Conservation (phyloP, 1,140 invertebrate genomes). For the Pseudomyrmex cubaensis region DNA sequence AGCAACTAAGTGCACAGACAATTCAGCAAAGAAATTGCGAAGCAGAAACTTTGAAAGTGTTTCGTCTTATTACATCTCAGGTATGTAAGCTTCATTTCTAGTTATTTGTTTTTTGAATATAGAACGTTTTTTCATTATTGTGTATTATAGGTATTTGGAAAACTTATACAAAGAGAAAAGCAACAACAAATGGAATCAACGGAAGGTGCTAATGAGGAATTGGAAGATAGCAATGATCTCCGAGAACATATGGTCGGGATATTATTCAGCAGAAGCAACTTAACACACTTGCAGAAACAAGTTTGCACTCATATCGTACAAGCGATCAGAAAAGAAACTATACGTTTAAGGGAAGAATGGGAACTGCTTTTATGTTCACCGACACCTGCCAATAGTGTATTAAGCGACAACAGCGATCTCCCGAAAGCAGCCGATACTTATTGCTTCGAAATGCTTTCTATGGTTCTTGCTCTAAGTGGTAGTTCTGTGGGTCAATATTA, state of each 20-base stretch:
- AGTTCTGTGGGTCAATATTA: constrained; percentile 95
- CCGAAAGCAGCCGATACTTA: constrained; percentile 92
- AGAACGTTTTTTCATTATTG: not conserved
- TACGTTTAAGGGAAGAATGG: constrained; percentile 95
- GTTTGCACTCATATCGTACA: constrained; percentile 95
- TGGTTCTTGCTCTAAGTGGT: constrained; percentile 97
- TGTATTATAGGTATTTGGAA: constrained; percentile 93
- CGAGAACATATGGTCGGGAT: constrained; percentile 99
- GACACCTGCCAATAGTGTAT: constrained; percentile 80
- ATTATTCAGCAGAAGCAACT: constrained; percentile 96
- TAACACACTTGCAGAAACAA: constrained; percentile 98
- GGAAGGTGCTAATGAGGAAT: constrained; percentile 85
- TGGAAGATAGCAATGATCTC: constrained; percentile 93
- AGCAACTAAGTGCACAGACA: constrained; percentile 85
- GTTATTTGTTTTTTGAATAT: not conserved
- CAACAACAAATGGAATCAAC: constrained; percentile 78
- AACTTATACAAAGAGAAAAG: constrained; percentile 90
- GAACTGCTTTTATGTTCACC: constrained; percentile 86
- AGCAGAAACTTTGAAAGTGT: constrained; percentile 96
- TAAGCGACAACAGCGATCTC: constrained; percentile 83
- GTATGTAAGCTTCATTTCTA: constrained; percentile 82
- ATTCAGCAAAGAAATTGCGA: constrained; percentile 96
- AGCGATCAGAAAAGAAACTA: constrained; percentile 95
- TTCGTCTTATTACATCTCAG: constrained; percentile 96
- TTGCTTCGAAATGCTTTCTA: constrained; percentile 98